Percentiles rank a stretch among this genome's conserved stretches.
phyloP scores from a whole-genome alignment of 2,113 vertebrate genomes.

The Ranitomeya variabilis region DNA sequence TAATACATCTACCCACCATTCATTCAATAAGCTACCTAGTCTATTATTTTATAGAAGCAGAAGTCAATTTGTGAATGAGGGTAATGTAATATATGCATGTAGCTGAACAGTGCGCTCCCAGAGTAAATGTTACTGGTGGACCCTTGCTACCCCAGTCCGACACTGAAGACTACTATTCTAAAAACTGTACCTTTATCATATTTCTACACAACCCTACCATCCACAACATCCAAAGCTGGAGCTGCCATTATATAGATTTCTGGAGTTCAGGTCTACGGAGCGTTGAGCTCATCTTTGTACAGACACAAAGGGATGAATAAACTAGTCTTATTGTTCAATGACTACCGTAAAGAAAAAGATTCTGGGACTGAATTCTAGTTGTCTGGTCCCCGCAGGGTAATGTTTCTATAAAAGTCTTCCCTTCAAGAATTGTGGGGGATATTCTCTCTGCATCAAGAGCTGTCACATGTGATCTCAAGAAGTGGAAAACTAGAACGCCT shows the following conservation, averaged over 20 bases:
- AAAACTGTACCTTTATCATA: too few species aligned
- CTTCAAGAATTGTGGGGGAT: slow-evolving; percentile 1
- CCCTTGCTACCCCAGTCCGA: too few species aligned
- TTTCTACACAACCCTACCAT: not conserved
- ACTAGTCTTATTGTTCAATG: not conserved
- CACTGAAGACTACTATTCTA: too few species aligned
- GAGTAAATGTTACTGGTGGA: too few species aligned
- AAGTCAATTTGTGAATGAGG: too few species aligned
- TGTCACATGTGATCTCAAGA: slow-evolving; percentile 46
- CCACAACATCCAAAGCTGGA: not conserved
- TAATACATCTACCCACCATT: too few species aligned
- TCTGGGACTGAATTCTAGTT: slow-evolving; percentile 16
- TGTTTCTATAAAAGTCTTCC: slow-evolving; percentile 42
- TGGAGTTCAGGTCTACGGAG: not conserved
- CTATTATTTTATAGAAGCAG: too few species aligned
- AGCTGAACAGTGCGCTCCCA: too few species aligned
- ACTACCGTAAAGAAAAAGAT: not conserved
- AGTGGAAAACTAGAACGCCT: slow-evolving; percentile 12
- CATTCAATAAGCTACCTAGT: too few species aligned
- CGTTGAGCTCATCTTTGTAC: not conserved
- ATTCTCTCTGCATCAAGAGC: slow-evolving; percentile 1
- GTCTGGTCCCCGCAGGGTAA: slow-evolving; percentile 15
- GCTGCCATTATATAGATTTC: not conserved
- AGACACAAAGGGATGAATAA: not conserved
- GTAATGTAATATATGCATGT: too few species aligned